These are phyloP conservation scores for Galerucella pusilla DNA, from an alignment of 2,888 invertebrate genomes.

Conservation along the genomic window DNA sequence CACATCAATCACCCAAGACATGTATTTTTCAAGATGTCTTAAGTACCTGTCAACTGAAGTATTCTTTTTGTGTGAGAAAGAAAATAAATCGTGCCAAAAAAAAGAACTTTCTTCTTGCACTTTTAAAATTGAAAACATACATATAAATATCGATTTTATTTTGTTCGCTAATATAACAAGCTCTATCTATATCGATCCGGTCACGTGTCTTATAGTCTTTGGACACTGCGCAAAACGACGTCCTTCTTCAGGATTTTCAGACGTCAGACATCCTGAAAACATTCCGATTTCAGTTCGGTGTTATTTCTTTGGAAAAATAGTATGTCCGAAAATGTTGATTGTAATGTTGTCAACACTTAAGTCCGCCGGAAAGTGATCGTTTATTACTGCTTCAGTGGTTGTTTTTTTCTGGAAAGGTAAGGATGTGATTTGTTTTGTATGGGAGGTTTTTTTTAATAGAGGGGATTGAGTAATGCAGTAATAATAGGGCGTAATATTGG, in stretches of 20 bases:
- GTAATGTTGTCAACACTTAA: slow-evolving; percentile 29
- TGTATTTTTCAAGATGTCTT: too few relatives aligned
- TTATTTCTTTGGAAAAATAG: slow-evolving; percentile 5
- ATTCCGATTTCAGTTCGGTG: slow-evolving; percentile 46
- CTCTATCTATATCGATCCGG: slow-evolving; percentile 54
- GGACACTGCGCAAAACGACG: slow-evolving; percentile 38
- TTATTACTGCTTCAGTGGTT: neutral
- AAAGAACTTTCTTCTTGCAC: slow-evolving; percentile 14
- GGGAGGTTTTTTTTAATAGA: slow-evolving; percentile 3
- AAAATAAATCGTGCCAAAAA: neutral
- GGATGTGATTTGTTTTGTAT: neutral
- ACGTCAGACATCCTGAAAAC: slow-evolving; percentile 49
- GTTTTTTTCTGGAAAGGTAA: slow-evolving; percentile 13
- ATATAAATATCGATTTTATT: slow-evolving; percentile 49
- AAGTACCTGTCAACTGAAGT: neutral
- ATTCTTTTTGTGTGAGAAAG: neutral
- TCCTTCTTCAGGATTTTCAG: slow-evolving; percentile 47
- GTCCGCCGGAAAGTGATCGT: slow-evolving; percentile 16
- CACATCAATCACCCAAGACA: too few relatives aligned
- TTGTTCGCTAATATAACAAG: slow-evolving; percentile 44
- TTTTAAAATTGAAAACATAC: slow-evolving; percentile 43
- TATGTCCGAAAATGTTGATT: slow-evolving; percentile 31
- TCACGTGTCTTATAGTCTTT: slow-evolving; percentile 48
- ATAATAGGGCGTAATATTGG: slow-evolving; percentile 26
- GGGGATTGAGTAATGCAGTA: slow-evolving; percentile 31